Conservation (phyloP, 2,888 invertebrate species). For the Limnephilus auricula region DNA sequence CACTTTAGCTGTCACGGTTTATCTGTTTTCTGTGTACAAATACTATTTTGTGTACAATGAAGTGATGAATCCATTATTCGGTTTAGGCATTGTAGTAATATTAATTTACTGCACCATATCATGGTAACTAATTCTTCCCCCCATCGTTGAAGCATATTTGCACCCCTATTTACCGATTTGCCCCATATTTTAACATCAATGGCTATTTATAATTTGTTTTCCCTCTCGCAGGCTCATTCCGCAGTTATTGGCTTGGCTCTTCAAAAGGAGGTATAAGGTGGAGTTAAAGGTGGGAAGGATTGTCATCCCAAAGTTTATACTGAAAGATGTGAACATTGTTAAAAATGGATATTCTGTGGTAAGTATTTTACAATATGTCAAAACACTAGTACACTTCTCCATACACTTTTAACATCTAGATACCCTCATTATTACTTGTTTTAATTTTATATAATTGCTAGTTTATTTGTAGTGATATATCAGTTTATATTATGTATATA, state of each 20-base stretch:
- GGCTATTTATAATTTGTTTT: slow-evolving; percentile 38
- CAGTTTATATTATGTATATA: background rate
- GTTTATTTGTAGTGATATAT: background rate
- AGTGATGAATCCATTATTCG: slow-evolving; percentile 40
- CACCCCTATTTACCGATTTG: background rate
- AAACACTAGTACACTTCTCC: background rate
- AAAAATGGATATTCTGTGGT: slow-evolving; percentile 89
- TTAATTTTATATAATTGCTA: background rate
- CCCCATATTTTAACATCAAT: slow-evolving; percentile 23
- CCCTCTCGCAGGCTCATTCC: slow-evolving; percentile 84
- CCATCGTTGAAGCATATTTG: background rate
- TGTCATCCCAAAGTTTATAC: slow-evolving; percentile 86
- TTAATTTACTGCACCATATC: slow-evolving; percentile 65
- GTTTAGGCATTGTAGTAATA: slow-evolving; percentile 48
- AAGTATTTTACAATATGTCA: slow-evolving; percentile 70
- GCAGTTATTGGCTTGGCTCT: slow-evolving; percentile 86
- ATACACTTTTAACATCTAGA: background rate
- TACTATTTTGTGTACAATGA: slow-evolving; percentile 47
- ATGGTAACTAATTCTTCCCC: slow-evolving; percentile 68
- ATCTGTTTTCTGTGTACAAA: slow-evolving; percentile 60
- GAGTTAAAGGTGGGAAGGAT: slow-evolving; percentile 89
- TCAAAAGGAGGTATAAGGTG: slow-evolving; percentile 88
- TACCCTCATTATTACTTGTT: background rate
- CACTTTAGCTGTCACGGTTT: slow-evolving; percentile 43
- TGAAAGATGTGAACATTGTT: slow-evolving; percentile 88